These are phyloP conservation scores for Allacma fusca DNA, from an alignment of 2,888 invertebrate genomes.

Conservation along the genomic window DNA sequence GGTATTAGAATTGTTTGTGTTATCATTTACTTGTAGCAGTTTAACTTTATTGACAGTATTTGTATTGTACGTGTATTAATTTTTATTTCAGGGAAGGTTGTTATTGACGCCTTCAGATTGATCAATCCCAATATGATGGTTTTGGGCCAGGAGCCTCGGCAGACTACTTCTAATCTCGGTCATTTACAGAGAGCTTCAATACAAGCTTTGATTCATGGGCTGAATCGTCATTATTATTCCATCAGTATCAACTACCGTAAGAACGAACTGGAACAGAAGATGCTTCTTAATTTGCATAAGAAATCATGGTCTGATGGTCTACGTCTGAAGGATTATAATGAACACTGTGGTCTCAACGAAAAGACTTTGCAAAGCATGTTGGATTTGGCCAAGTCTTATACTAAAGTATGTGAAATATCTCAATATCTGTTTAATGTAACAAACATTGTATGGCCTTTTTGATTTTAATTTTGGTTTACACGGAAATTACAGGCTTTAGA, in stretches of 20 bases:
- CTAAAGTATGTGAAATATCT: conserved; percentile 76
- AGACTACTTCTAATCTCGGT: conserved; percentile 98
- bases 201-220: conserved; percentile 95
- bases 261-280: conserved; percentile 98
- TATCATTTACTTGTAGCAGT: conserved; percentile 10
- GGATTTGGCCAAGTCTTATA: conserved; percentile 96
- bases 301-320: conserved; percentile 99
- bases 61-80: background rate
- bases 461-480: too few relatives aligned
- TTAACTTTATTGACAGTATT: conserved; percentile 22
- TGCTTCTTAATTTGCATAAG: conserved; percentile 97
- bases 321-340: conserved; percentile 87
- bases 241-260: conserved; percentile 99
- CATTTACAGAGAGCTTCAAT: conserved; percentile 99
- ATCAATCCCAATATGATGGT: conserved; percentile 99
- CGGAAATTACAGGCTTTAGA: conserved; percentile 90
- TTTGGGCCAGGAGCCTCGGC: conserved; percentile 96
- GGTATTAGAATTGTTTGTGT: too few relatives aligned
- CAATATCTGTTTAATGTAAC: background rate
- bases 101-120: conserved; percentile 99
- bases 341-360: conserved; percentile 93
- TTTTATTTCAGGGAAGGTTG: conserved; percentile 75
- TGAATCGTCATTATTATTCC: conserved; percentile 98
- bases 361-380: conserved; percentile 95
- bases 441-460: background rate